Percentiles rank a stretch among this genome's conserved stretches.
Evolutionary conservation across 1,140 invertebrate species (phyloP).

Genomic region (Drosophila pectinifera): DNA sequence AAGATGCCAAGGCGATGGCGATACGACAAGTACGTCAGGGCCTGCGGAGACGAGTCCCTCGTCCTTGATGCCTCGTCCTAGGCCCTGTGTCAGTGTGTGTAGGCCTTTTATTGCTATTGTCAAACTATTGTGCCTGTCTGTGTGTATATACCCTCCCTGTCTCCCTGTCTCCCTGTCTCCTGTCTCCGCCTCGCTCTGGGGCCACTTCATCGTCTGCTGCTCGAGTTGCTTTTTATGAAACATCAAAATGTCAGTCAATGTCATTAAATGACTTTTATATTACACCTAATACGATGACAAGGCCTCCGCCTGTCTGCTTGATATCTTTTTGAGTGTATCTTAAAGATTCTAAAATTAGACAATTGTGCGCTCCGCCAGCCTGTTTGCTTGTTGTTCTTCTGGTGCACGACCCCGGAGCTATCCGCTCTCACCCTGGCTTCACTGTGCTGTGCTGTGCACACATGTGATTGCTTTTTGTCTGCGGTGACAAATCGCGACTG

Average conservation of each 20-base stretch:
- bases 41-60: slow-evolving; percentile 7
- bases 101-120: slow-evolving; percentile 83
- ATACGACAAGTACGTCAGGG: slow-evolving; percentile 78
- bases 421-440: slow-evolving; percentile 8
- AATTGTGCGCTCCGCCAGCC: slow-evolving; percentile 58
- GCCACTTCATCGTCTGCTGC: slow-evolving; percentile 66
- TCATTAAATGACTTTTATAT: slow-evolving; percentile 84
- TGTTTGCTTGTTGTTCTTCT: slow-evolving; percentile 50
- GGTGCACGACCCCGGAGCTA: slow-evolving; percentile 24
- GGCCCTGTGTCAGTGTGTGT: slow-evolving; percentile 35
- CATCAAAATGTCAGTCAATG: slow-evolving; percentile 84
- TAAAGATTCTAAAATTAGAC: slow-evolving; percentile 84
- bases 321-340: slow-evolving; percentile 82
- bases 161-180: no score
- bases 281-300: slow-evolving; percentile 83
- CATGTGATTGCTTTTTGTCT: slow-evolving; percentile 77
- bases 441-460: slow-evolving; percentile 43
- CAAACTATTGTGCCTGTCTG: slow-evolving; percentile 73
- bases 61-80: slow-evolving; percentile 10
- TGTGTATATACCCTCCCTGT: slow-evolving; percentile 10
- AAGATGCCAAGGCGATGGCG: slow-evolving; percentile 75
- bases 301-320: slow-evolving; percentile 63
- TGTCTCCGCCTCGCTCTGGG: slow-evolving; percentile 1
- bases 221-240: slow-evolving; percentile 84
- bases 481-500: slow-evolving; percentile 69